Conservation (phyloP, 1,140 invertebrate species). For the Drosophila auraria region DNA sequence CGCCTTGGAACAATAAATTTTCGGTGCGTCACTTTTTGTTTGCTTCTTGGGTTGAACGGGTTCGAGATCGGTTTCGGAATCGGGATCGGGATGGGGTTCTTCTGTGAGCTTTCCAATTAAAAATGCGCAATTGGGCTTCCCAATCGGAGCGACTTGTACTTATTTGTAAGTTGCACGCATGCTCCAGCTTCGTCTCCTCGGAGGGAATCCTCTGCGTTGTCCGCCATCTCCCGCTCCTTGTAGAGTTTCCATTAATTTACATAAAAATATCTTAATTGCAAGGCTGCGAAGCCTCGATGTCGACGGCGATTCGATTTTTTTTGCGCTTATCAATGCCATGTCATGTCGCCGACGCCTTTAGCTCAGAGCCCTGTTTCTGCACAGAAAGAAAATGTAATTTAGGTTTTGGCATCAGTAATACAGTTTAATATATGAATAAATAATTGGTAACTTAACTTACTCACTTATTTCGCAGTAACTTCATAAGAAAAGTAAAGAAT, state of each 20-base stretch:
- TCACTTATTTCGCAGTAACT: too few species aligned
- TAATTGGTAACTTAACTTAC: too few species aligned
- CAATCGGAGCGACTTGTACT: conserved; percentile 64
- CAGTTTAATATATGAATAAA: background rate
- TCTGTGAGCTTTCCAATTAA: conserved; percentile 72
- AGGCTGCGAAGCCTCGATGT: conserved; percentile 15
- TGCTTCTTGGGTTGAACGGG: conserved; percentile 14
- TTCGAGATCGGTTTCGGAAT: conserved; percentile 9
- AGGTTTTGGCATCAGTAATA: background rate
- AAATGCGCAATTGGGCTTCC: conserved; percentile 75
- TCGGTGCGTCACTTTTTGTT: conserved; percentile 78
- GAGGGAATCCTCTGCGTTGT: too few species aligned
- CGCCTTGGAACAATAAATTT: conserved; percentile 77
- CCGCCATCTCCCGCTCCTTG: conserved; percentile 6
- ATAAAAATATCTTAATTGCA: conserved; percentile 82
- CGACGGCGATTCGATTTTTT: conserved; percentile 35
- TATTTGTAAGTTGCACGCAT: conserved; percentile 81
- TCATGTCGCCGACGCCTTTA: conserved; percentile 68
- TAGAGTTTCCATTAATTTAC: conserved; percentile 71
- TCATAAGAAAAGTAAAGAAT: too few species aligned
- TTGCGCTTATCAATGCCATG: conserved; percentile 70
- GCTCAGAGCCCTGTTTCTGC: background rate
- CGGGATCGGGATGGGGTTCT: background rate
- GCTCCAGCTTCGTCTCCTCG: conserved; percentile 10
- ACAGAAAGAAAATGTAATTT: background rate